Evolutionary conservation across 2,888 invertebrate species (phyloP).

Genomic region (Syritta pipiens): DNA sequence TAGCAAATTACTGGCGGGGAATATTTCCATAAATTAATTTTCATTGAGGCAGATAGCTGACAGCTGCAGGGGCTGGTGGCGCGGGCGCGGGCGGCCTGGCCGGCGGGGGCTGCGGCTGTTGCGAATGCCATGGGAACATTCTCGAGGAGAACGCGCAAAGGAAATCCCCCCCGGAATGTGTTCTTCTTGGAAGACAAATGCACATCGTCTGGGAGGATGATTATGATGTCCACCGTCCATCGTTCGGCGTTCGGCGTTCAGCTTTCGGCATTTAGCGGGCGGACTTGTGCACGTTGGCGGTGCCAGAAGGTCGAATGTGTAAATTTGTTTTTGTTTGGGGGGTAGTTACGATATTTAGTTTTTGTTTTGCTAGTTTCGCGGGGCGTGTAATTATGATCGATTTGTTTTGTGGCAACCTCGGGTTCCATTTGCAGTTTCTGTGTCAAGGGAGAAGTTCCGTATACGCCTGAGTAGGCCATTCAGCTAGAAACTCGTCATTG

Average conservation of each 20-base stretch:
- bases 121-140: conserved; percentile 62
- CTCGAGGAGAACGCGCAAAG: conserved; percentile 38
- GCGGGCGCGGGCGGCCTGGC: background rate
- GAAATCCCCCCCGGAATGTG: conserved; percentile 47
- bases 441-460: conserved; percentile 25
- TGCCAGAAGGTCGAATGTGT: conserved; percentile 34
- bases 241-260: background rate
- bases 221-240: background rate
- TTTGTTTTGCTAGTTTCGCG: background rate
- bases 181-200: conserved; percentile 54
- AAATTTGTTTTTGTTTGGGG: conserved; percentile 10
- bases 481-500: too few relatives aligned
- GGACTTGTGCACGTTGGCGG: background rate
- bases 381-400: conserved; percentile 38
- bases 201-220: conserved; percentile 51
- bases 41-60: conserved; percentile 58
- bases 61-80: conserved; percentile 30
- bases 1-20: conserved; percentile 68
- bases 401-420: conserved; percentile 26
- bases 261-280: too few relatives aligned
- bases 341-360: background rate
- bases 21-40: conserved; percentile 69
- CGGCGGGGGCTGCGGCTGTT: background rate
- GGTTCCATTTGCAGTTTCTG: conserved; percentile 21
- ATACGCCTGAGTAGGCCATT: conserved; percentile 18